Conservation (phyloP, 2,797 vertebrate genomes). For the Rhabdophis nuchalis region DNA sequence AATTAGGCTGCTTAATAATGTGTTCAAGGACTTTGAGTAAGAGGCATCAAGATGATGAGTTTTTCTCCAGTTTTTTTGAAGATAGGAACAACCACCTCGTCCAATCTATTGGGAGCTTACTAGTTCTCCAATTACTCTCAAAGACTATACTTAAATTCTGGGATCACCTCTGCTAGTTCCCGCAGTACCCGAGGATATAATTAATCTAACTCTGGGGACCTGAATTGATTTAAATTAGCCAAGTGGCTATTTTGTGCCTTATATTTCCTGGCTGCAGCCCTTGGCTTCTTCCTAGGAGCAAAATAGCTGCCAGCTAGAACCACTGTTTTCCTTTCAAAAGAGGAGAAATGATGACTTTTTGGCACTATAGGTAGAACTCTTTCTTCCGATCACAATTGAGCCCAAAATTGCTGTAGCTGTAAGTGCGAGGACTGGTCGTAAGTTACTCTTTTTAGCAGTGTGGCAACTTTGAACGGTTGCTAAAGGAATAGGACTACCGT, state of each 20-base stretch:
- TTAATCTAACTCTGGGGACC: background rate
- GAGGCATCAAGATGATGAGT: background rate
- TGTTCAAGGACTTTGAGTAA: background rate
- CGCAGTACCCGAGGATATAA: background rate
- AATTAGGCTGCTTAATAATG: background rate
- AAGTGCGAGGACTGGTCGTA: too few relatives aligned
- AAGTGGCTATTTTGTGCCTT: background rate
- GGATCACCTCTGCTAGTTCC: background rate
- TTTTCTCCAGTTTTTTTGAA: background rate
- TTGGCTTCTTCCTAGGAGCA: background rate
- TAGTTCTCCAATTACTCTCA: background rate
- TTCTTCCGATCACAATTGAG: too few relatives aligned
- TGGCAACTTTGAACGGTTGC: too few relatives aligned
- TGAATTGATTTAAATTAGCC: background rate
- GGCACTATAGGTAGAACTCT: background rate
- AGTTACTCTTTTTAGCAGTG: too few relatives aligned
- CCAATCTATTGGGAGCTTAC: background rate
- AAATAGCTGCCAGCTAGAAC: background rate
- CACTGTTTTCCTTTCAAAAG: background rate
- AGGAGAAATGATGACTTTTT: background rate
- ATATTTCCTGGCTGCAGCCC: background rate
- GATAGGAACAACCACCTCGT: background rate
- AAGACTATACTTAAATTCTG: background rate
- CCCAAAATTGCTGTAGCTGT: too few relatives aligned
- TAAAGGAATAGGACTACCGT: too few relatives aligned